phyloP scores from a whole-genome alignment of 2,797 vertebrate genomes.

The Gallinago nigripennis region DNA sequence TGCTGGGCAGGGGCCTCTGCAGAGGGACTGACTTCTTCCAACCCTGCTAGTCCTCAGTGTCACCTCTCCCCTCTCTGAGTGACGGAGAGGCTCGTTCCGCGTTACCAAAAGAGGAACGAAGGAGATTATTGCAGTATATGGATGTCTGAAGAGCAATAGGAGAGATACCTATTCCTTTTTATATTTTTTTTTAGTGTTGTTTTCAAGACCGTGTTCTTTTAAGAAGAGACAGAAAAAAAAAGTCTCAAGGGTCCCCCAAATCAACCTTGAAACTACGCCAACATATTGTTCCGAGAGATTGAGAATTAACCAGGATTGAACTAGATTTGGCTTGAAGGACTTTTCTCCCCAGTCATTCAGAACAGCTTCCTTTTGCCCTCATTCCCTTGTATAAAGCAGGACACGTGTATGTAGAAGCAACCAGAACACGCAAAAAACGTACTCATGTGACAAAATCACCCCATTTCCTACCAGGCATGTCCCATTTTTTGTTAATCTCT shows the following conservation, averaged over 20 bases:
- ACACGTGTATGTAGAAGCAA: fast-evolving
- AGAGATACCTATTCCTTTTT: background rate
- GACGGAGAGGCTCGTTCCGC: background rate
- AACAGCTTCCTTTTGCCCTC: background rate
- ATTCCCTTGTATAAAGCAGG: background rate
- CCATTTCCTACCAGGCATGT: background rate
- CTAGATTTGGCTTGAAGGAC: background rate
- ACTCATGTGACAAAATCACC: background rate
- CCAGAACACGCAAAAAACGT: background rate
- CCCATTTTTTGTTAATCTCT: background rate
- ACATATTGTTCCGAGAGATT: background rate
- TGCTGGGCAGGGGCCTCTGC: background rate
- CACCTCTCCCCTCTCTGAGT: background rate
- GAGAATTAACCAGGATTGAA: background rate
- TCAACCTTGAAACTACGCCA: background rate
- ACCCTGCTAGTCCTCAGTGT: background rate
- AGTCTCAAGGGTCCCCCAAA: background rate
- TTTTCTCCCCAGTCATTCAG: background rate
- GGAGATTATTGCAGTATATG: background rate
- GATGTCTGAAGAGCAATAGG: background rate
- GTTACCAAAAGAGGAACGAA: background rate
- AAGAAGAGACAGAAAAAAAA: background rate
- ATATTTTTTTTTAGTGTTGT: background rate
- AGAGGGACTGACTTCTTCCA: background rate
- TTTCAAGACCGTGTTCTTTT: background rate